These are phyloP conservation scores for Adelges cooleyi DNA, from an alignment of 1,140 invertebrate species.

Conservation along the genomic window DNA sequence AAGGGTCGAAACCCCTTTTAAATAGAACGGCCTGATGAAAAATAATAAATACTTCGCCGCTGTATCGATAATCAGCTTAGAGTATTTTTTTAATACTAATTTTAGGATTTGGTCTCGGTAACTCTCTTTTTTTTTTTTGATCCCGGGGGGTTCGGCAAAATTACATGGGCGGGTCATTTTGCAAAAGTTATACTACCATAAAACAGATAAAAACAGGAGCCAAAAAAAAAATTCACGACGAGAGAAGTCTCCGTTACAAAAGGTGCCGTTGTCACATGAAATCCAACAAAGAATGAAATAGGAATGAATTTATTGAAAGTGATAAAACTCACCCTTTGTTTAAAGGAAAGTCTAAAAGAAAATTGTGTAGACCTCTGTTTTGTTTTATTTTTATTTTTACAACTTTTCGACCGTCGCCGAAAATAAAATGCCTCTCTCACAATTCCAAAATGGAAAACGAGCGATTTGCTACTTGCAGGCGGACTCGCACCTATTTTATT, in stretches of 20 bases:
- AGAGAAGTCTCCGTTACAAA: neutral
- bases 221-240: neutral
- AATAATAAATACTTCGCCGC: neutral
- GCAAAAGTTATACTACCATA: neutral
- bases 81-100: slow-evolving; percentile 20
- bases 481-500: slow-evolving; percentile 9
- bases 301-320: neutral
- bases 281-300: too few relatives aligned
- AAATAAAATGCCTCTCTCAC: slow-evolving; percentile 13
- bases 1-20: slow-evolving; percentile 12
- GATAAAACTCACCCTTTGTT: neutral
- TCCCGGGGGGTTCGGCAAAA: neutral
- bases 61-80: slow-evolving; percentile 21
- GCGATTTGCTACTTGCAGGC: neutral
- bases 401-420: neutral
- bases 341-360: slow-evolving; percentile 4
- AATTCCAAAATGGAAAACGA: neutral
- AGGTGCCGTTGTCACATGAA: neutral
- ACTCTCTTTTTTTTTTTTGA: neutral
- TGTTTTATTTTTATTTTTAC: slow-evolving; percentile 1
- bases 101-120: neutral
- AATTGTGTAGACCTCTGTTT: neutral
- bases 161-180: neutral
- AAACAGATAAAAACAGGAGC: neutral
- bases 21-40: slow-evolving; percentile 16